Evolutionary conservation across 2,797 vertebrate species (phyloP).

Genomic region (Notamacropus eugenii): DNA sequence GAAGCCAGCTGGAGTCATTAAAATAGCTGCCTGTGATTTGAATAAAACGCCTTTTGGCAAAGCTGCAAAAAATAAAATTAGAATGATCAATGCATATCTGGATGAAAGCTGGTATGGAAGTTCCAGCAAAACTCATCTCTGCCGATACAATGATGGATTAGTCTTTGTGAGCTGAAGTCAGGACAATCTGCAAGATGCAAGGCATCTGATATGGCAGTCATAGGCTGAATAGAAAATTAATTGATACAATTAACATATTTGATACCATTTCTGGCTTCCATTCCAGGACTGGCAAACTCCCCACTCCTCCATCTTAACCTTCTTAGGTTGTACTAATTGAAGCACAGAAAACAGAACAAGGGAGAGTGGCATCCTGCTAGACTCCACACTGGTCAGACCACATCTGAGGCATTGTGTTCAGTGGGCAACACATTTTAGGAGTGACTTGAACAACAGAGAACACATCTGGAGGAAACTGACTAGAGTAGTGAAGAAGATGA

Average conservation of each 20-base stretch:
- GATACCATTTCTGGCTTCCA: background rate
- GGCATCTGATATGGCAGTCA: background rate
- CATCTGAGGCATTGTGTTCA: background rate
- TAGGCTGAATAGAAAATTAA: slow-evolving; percentile 31
- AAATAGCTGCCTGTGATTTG: slow-evolving; percentile 46
- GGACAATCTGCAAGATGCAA: slow-evolving; percentile 51
- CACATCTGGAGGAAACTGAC: background rate
- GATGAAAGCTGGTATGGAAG: slow-evolving; percentile 56
- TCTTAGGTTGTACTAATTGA: background rate
- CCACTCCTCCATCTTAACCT: background rate
- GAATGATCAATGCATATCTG: slow-evolving; percentile 67
- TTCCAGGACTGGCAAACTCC: background rate
- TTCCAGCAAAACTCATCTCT: slow-evolving; percentile 57
- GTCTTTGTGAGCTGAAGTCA: slow-evolving; percentile 1
- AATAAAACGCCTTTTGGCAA: slow-evolving; percentile 61
- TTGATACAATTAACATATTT: slow-evolving; percentile 2
- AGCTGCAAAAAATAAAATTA: slow-evolving; percentile 59
- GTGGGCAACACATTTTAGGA: background rate
- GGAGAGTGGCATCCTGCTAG: background rate
- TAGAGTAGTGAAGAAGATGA: background rate
- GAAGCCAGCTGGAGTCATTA: background rate
- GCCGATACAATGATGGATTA: slow-evolving; percentile 21
- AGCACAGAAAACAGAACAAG: background rate
- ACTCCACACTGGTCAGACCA: background rate
- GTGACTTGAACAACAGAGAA: background rate